phyloP scores from a whole-genome alignment of 1,140 invertebrate genomes.

The Pseudomyrmex flavicornis region DNA sequence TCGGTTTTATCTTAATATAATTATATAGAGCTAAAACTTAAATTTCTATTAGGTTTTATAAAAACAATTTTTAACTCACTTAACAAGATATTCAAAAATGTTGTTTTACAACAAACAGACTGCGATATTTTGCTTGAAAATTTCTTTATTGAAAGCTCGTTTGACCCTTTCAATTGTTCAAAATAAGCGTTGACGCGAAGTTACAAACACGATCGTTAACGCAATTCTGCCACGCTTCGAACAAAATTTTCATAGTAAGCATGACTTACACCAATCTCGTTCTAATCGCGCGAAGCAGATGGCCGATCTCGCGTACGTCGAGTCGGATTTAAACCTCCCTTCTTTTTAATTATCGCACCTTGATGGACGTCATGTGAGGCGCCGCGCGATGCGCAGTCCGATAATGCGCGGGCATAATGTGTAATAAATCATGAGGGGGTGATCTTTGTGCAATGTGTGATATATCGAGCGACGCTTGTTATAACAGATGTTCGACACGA shows the following conservation, averaged over 20 bases:
- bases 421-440: constrained; percentile 57
- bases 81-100: not conserved
- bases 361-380: constrained; percentile 48
- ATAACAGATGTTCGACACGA: constrained; percentile 61
- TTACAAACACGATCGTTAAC: constrained; percentile 14
- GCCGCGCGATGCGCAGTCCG: constrained; percentile 49
- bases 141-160: not conserved
- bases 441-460: constrained; percentile 49
- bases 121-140: not conserved
- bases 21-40: no score
- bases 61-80: not conserved
- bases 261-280: constrained; percentile 52
- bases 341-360: constrained; percentile 59
- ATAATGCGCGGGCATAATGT: constrained; percentile 59
- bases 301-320: constrained; percentile 46
- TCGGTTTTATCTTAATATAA: no score
- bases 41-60: no score
- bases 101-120: not conserved
- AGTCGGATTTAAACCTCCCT: constrained; percentile 38
- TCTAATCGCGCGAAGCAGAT: constrained; percentile 52
- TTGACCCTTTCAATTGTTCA: not conserved
- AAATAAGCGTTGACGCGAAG: constrained; percentile 1
- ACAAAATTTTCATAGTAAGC: constrained; percentile 32
- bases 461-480: constrained; percentile 46
- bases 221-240: not conserved